A percentile compares a stretch with the other conserved stretches of the same genome.
These are phyloP conservation scores for Oasisia sp. DNA, from an alignment of 2,888 invertebrate species.

Conservation along the genomic window DNA sequence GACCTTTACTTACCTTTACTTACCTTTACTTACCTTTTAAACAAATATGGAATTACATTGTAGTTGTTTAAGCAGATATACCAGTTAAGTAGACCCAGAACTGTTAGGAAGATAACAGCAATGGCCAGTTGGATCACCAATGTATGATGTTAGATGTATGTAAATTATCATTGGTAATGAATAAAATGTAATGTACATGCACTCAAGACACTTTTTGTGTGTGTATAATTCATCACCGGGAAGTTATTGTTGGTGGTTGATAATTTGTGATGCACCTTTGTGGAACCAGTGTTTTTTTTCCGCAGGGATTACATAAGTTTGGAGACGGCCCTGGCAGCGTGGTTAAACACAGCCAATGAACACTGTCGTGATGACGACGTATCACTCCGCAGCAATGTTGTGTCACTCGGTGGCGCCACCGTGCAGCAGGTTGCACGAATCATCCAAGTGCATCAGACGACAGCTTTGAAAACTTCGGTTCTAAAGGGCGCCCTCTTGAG, in stretches of 20 bases:
- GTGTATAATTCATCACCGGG: neutral
- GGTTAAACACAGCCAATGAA: neutral
- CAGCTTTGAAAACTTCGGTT: neutral
- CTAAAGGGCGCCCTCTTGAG: neutral
- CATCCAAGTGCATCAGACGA: neutral
- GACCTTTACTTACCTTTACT: too few species aligned
- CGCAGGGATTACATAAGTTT: neutral
- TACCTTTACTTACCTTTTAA: too few species aligned
- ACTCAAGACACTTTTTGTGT: neutral
- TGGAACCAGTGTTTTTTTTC: neutral
- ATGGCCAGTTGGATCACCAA: too few species aligned
- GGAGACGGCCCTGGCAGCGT: neutral
- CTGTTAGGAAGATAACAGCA: too few species aligned
- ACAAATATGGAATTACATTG: too few species aligned
- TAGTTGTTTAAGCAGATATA: too few species aligned
- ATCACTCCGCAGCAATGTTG: neutral
- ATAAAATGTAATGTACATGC: too few species aligned
- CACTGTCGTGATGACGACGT: neutral
- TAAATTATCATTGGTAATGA: too few species aligned
- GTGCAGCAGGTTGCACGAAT: neutral
- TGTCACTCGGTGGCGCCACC: neutral
- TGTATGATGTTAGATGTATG: too few species aligned
- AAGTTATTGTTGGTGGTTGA: neutral
- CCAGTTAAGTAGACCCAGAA: too few species aligned
- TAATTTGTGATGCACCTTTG: neutral